Evolutionary conservation across 2,888 invertebrate species (phyloP).

Genomic region (Unio delphinus): DNA sequence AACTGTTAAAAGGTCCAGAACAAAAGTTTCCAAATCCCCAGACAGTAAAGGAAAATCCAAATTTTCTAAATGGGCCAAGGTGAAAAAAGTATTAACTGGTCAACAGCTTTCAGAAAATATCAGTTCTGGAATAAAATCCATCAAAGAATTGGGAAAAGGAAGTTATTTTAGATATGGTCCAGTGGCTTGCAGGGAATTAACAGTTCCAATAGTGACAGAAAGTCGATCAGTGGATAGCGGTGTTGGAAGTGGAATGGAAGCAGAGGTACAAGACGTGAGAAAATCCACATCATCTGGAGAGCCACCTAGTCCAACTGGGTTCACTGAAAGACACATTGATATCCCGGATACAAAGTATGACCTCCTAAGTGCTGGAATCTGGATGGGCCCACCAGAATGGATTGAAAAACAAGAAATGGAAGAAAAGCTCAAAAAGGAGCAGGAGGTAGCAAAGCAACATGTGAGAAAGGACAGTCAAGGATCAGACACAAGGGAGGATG

Average conservation of each 20-base stretch:
- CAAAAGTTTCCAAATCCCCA: constrained; percentile 48
- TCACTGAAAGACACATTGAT: constrained; percentile 37
- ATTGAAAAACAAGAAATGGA: constrained; percentile 53
- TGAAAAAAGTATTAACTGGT: constrained; percentile 85
- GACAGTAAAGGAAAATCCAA: constrained; percentile 55
- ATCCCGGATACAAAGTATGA: constrained; percentile 31
- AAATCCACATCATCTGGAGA: constrained; percentile 53
- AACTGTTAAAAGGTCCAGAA: constrained; percentile 29
- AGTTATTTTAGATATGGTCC: constrained; percentile 32
- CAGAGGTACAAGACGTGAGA: constrained; percentile 43
- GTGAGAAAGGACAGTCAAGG: constrained; percentile 33
- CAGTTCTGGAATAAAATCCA: constrained; percentile 51
- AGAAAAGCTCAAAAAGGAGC: constrained; percentile 24
- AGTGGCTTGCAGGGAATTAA: constrained; percentile 35
- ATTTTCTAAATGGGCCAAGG: constrained; percentile 90
- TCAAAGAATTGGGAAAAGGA: constrained; percentile 49
- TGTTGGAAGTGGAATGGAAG: constrained; percentile 52
- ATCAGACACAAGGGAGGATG: constrained; percentile 20
- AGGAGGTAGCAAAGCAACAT: constrained; percentile 18
- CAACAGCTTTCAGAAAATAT: constrained; percentile 58
- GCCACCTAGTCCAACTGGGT: constrained; percentile 50
- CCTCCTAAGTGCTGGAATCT: constrained; percentile 40
- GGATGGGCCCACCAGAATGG: constrained; percentile 66
- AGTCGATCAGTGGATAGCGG: constrained; percentile 54
- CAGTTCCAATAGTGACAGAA: constrained; percentile 42